These are phyloP conservation scores for Melipona quadrifasciata DNA, from an alignment of 1,140 invertebrate species.

Conservation along the genomic window DNA sequence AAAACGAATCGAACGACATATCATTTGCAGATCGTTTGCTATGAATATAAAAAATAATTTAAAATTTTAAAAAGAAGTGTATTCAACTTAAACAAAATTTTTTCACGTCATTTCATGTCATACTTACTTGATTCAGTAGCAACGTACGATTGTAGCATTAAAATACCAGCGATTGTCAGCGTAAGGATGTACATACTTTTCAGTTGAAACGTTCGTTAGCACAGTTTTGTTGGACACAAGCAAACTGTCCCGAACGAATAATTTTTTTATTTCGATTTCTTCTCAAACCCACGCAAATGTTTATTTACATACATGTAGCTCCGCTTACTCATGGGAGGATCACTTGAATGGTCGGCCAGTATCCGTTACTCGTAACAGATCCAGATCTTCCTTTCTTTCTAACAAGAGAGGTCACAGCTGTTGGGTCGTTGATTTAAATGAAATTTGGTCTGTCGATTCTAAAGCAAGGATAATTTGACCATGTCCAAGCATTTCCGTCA, in stretches of 20 bases:
- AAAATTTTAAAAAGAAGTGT: too few species aligned
- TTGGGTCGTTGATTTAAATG: too few species aligned
- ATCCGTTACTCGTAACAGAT: constrained; percentile 65
- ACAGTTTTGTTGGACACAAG: neutral
- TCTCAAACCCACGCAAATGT: constrained; percentile 30
- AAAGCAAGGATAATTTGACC: too few species aligned
- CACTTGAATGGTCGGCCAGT: constrained; percentile 32
- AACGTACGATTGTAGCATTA: neutral
- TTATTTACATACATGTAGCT: neutral
- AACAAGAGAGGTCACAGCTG: too few species aligned
- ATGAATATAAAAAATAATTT: too few species aligned
- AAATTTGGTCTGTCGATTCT: too few species aligned
- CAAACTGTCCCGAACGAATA: constrained; percentile 21
- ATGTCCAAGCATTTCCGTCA: too few species aligned
- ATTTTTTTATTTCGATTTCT: constrained; percentile 37
- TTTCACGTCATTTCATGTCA: neutral
- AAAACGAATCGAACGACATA: too few species aligned
- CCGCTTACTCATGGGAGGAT: constrained; percentile 23
- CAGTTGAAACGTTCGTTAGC: neutral
- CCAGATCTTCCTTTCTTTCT: constrained; percentile 45
- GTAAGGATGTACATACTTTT: constrained; percentile 34
- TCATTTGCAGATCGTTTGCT: too few species aligned
- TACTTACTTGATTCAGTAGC: constrained; percentile 47
- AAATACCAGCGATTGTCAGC: neutral
- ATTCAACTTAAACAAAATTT: neutral